Base-by-base conservation (phyloP, 2,797 vertebrate species). In the Chaenodraco wilsoni region DNA sequence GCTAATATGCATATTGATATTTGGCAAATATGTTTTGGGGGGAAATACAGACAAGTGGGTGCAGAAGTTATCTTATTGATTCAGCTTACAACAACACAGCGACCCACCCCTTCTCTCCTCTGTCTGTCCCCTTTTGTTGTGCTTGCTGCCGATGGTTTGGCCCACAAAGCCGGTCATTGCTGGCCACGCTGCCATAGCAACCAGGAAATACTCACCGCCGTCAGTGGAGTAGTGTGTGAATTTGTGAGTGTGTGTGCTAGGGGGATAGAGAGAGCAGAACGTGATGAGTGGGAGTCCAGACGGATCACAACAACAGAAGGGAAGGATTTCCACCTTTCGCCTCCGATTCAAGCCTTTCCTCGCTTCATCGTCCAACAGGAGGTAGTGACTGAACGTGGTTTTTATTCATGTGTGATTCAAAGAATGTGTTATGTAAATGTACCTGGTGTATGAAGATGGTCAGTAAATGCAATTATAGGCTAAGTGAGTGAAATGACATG, bases 141-240 rank as follows among this genome's bases (percentile, higher is more conserved):
- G 88, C 84, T 93, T 89, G 84, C 89, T 84, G 88, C 88, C 74
- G 83, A 92, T 92, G 91, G 86, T 89, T 87, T 91, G 88, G 75
- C 87, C 90, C 87, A 88, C 92, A 92, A 90, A 93, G 92, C 90
- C 89, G 88, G 88, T 93, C 90, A 91, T 90, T 89, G 90, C 93
- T 94, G 89, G 85, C 82, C 81, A 81, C 21, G 93, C 90, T 94
- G 79, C 93, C 91, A 95, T 95, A 74, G 92, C 94, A 94, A 95
- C 95, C 93, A 94, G 93, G 92, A 95, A 95, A 95, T 94, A 94
- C 93, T 95, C 84, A 85, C 83, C 51, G 21, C 88, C 78, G 74
- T 87, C 86, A 69, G 85, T 87, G 74, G 79, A 88, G 89, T 89
- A 74, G 81, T 73, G 78, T 49, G 69, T 69, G 75, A 62, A 56